Evolutionary conservation across 1,140 invertebrate genomes (phyloP).

Genomic region (Bombus pyrosoma): DNA sequence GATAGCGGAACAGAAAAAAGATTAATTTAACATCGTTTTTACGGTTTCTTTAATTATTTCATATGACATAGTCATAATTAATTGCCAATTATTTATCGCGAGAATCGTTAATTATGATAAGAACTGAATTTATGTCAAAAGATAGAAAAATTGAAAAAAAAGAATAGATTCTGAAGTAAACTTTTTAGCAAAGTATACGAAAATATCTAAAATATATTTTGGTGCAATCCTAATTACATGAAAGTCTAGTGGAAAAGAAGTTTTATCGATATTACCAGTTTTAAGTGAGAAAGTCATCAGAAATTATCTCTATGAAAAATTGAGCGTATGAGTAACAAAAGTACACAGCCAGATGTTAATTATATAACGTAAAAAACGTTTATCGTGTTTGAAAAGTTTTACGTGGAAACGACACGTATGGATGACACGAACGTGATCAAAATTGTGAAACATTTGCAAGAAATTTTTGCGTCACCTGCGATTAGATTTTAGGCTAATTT

Average conservation of each 20-base stretch:
- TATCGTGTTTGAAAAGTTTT: neutral
- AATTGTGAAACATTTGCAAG: neutral
- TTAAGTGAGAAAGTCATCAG: neutral
- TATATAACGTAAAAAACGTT: constrained; percentile 12
- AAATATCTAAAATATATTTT: neutral
- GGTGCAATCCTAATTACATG: neutral
- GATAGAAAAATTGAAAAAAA: neutral
- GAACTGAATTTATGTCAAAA: neutral
- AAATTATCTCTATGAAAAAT: neutral
- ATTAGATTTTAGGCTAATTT: neutral
- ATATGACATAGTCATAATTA: neutral
- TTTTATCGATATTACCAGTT: neutral
- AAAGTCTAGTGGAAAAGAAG: neutral
- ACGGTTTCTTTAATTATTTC: neutral
- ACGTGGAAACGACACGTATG: neutral
- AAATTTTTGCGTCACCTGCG: neutral
- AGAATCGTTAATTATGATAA: too few species aligned
- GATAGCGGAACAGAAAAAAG: neutral
- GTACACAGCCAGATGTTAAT: constrained; percentile 17
- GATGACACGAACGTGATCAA: neutral
- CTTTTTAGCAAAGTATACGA: too few species aligned
- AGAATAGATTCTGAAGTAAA: neutral
- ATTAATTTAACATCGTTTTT: neutral
- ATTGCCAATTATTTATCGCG: too few species aligned
- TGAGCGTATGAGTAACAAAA: too few species aligned